Evolutionary conservation across 2,797 vertebrate genomes (phyloP).

Genomic region (Adelosebastes latens): DNA sequence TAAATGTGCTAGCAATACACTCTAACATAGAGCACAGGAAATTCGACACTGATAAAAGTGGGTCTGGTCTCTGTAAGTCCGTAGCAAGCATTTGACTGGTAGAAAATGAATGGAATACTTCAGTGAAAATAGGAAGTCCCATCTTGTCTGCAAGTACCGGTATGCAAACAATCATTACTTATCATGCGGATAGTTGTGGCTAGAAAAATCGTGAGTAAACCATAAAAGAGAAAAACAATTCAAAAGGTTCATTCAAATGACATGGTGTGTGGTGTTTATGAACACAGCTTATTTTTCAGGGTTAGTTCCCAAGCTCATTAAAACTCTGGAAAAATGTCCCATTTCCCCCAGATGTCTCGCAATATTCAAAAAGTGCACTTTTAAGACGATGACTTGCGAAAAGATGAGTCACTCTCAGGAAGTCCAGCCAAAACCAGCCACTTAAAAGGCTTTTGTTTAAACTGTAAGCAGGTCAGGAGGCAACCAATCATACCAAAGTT

Average conservation of each 20-base stretch:
- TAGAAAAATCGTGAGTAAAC: constrained; percentile 51
- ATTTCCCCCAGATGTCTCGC: not conserved
- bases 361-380: constrained; percentile 81
- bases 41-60: constrained; percentile 82
- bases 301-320: constrained; percentile 44
- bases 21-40: constrained; percentile 99
- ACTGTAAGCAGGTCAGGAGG: constrained; percentile 59
- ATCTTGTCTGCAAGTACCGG: constrained; percentile 50
- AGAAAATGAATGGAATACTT: constrained; percentile 74
- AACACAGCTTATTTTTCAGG: constrained; percentile 55
- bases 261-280: constrained; percentile 21
- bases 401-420: constrained; percentile 58
- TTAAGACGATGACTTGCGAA: constrained; percentile 50
- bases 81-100: constrained; percentile 69
- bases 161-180: constrained; percentile 45
- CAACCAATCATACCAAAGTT: constrained; percentile 63
- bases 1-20: constrained; percentile 91
- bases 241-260: constrained; percentile 40
- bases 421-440: constrained; percentile 69
- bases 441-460: constrained; percentile 50
- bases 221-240: constrained; percentile 28
- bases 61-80: constrained; percentile 73
- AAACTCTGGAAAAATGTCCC: constrained; percentile 30
- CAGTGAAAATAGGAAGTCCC: constrained; percentile 58
- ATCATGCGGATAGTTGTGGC: constrained; percentile 48